Evolutionary conservation across 1,140 invertebrate species (phyloP), one percentile per base, ranked within the genome.

Genomic region (Dinothrombium tinctorium): DNA sequence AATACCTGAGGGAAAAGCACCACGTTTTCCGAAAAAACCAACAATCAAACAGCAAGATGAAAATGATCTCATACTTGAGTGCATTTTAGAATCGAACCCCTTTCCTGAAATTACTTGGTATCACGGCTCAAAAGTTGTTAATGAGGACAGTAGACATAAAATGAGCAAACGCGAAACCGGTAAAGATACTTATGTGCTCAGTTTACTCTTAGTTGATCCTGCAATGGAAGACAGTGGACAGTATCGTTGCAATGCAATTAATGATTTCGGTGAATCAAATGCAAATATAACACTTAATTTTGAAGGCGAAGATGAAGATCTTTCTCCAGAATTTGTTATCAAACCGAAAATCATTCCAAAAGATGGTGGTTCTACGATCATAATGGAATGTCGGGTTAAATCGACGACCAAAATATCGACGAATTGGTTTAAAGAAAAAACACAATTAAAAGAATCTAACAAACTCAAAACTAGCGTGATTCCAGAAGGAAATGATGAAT

Each of bases 211-310:
- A 53, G 20, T 7, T 14, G 28, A 87, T 63, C 90, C 92, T 21
- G 83, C 78, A 39, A 75, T 75, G 54, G 75, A 79, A 54, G 92
- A 99, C 60, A 89, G 87, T 50, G 92, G 92, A 45, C 84, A 87
- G 60, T 99, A 96, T 65, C 73, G 89, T 55, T 96, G 89, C 68
- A 96, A 94, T 62, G 92, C 90, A 44, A 81, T 87, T 65, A 99
- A 99, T 72, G 73, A 77, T 59, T 78, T 77, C 59, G 92, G 92
- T 59, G 90, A 98, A 69, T 92, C 84, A 62, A 98, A 96, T 69
- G 92, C 92, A 50, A 99, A 96, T 68, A 96, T 99, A 26, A 19
- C 31, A 15, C 39, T 40, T 22, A 39, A 38, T 33, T 45, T 37
- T 33, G 24, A 43, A 22, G 77, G 76, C 58, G 78, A 80, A 61